Evolutionary conservation across 2,113 vertebrate genomes (phyloP), one percentile per base, ranked within the genome.

Genomic region (Triplophysa dalaica): DNA sequence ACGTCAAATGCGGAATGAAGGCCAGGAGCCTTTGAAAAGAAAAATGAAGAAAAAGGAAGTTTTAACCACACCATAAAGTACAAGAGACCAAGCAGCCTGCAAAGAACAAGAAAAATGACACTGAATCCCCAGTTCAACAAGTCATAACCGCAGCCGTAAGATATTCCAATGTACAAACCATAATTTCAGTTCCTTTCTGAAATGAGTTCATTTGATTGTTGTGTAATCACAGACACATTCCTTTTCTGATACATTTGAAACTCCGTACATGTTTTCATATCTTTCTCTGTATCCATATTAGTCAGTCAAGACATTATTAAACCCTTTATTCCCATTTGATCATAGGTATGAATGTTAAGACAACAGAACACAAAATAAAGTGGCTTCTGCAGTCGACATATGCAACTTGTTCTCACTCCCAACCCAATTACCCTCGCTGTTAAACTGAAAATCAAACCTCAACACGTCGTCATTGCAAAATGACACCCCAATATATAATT

Each of bases 111-210:
- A 38, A 38, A 38, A 38, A 7, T 38, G 5, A 38, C 33, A 38
- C 33, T 29, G 29, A 38, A 38, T 38, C 13, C 14, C 4, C 14
- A 17, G 13, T 16, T 16, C 13, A 52, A 52, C 60, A 67, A 54
- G 38, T 73, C 82, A 66, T 63, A 62, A 81, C 68, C 80, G 67
- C 68, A 84, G 29, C 73, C 43, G 50, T 58, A 16, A 13, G 58
- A 72, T 9, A 73, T 0, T 13, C 6, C 29, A 22, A 13, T 62
- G 45, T 61, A 80, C 48, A 58, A 72, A 60, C 56, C 60, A 21
- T 14, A 63, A 21, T 19, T 22, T 33, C 54, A 19, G 48, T 22
- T 54, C 8, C 16, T 50, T 63, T n/a, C 66, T 77, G 52, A 29
- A 77, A 17, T 67, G 24, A 45, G 3, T 10, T n/a, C 48, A 13